Evolutionary conservation across 1,140 invertebrate species (phyloP), one percentile per base, ranked within the genome.

Genomic region (Colletes gigas): DNA sequence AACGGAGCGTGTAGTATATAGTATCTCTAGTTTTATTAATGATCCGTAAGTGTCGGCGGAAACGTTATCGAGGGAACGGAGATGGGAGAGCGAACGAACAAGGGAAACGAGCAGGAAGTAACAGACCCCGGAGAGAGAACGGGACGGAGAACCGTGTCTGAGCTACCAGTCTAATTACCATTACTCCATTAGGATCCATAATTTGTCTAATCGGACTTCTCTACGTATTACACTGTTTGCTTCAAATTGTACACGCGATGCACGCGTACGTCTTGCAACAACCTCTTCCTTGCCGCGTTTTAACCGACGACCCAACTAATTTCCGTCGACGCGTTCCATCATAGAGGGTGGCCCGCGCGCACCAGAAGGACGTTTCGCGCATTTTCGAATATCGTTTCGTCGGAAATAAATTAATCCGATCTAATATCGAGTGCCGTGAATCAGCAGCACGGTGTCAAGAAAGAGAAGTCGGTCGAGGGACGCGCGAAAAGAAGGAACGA

Each of bases 101-200:
- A 41, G 10, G 57, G 52, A 65, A 62, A 17, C 65, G 67, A 41
- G 44, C 44, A 72, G 52, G 10, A 66, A 47, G 62, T 21, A 30
- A 62, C 62, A 54, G 71, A 65, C 12, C 50, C 50, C 14, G 60
- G 17, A 12, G 63, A 44, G 19, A 8, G 17, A 15, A 55, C 15
- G 52, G 39, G 55, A 68, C 54, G n/a, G 78, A 44, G 82, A 63
- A 72, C 66, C 59, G 70, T 50, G 63, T 67, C 70, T 17, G 15
- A 39, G 57, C 55, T 57, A 17, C 47, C 41, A 62, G 62, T 78
- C 75, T 77, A 87, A 86, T 86, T 86, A 86, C 81, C 81, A 86
- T 86, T 86, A 86, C 70, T 78, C 84, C 81, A 86, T 86, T 86
- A 86, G 84, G 72, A 86, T 65, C 75, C 73, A 86, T 86, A 86